A percentile compares a stretch with the other conserved stretches of the same genome.
These are phyloP conservation scores for Neostethus bicornis DNA, from an alignment of 2,797 vertebrate species.

Conservation along the genomic window DNA sequence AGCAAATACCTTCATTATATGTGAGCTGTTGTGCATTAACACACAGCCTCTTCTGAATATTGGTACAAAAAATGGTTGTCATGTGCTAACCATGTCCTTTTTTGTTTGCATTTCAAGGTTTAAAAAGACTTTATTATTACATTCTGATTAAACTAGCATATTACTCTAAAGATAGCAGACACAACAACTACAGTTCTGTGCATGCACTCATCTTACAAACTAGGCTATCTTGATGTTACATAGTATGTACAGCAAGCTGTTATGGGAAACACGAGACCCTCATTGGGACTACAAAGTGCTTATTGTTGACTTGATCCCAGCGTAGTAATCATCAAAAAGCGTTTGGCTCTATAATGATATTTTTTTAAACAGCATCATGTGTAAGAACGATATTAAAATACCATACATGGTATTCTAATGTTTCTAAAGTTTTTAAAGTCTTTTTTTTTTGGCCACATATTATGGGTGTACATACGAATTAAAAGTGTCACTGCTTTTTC, in stretches of 20 bases:
- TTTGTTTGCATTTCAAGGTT: neutral
- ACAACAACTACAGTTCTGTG: neutral
- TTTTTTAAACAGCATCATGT: neutral
- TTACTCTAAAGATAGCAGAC: neutral
- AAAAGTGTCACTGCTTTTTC: too few relatives aligned
- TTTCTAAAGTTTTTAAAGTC: neutral
- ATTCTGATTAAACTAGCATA: neutral
- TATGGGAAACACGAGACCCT: neutral
- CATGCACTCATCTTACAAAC: neutral
- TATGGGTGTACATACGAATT: neutral
- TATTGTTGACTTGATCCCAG: neutral
- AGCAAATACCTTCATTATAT: too few relatives aligned
- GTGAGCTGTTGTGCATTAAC: neutral
- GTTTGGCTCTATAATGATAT: neutral
- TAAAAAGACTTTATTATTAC: neutral
- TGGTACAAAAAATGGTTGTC: neutral
- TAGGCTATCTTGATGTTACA: constrained; percentile 1
- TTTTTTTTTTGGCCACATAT: too few relatives aligned
- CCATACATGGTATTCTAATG: neutral
- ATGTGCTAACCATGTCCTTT: neutral
- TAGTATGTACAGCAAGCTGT: neutral
- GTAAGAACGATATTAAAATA: neutral
- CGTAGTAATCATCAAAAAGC: neutral
- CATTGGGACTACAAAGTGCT: neutral
- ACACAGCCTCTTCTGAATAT: neutral